Conservation (phyloP, 2,113 vertebrate genomes). For the Amblyornis subalaris region DNA sequence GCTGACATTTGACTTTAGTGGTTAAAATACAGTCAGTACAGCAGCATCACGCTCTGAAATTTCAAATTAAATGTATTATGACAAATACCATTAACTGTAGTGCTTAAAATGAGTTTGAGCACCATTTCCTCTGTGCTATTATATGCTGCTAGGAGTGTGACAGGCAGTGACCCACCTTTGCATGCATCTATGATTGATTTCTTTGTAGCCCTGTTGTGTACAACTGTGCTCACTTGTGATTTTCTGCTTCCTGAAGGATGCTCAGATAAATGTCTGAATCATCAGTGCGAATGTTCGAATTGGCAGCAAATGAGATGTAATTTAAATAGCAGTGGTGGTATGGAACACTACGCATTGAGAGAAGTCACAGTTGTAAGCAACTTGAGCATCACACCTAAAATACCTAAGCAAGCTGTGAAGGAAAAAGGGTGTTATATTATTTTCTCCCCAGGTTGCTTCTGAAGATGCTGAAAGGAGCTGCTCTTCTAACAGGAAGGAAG, state of each 20-base stretch:
- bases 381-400: neutral
- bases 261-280: neutral
- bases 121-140: neutral
- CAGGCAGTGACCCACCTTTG: neutral
- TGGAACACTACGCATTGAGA: neutral
- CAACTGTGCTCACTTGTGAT: neutral
- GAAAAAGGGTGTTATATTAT: conserved; percentile 3
- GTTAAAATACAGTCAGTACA: neutral
- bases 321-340: neutral
- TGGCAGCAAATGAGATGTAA: neutral
- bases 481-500: neutral
- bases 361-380: neutral
- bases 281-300: neutral
- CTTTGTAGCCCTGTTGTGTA: neutral
- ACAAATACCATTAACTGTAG: neutral
- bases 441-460: conserved; percentile 7
- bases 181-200: neutral
- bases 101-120: neutral
- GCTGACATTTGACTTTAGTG: neutral
- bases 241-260: neutral
- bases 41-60: neutral
- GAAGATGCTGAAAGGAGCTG: neutral
- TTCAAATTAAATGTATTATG: neutral
- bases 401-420: conserved; percentile 18
- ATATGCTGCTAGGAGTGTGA: neutral